Evolutionary conservation across 2,113 vertebrate species (phyloP), one percentile per base, ranked within the genome.

Genomic region (Corythoichthys haematopterus): DNA sequence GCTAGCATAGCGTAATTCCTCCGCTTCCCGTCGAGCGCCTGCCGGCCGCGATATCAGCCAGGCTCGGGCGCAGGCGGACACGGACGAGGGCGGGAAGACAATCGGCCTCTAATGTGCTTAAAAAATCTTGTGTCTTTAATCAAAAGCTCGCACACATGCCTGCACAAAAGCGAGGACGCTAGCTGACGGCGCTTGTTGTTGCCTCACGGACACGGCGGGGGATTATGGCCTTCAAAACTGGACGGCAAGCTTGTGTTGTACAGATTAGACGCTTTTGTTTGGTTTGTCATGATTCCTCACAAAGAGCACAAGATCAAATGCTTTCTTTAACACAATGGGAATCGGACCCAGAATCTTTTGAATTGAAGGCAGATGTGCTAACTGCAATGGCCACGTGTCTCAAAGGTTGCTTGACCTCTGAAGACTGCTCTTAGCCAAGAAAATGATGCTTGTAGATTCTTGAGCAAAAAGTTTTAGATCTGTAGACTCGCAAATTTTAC

Each of bases 91-190:
- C 67, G 84, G 87, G 80, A 4, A 90, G 91, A 93, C 91, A 92
- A 92, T 91, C 74, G 88, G 88, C 87, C 85, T 86, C 79, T 92
- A 91, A 92, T 84, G 84, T 79, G 91, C 90, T 92, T 92, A 92
- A 88, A 85, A 90, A 89, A 89, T 89, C 88, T 89, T 88, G 81
- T 88, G 87, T 91, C 88, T 92, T 91, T 92, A 92, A 92, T 92
- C 90, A 86, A 88, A 57, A 87, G 88, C 88, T 89, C 88, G 87
- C 91, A 91, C 88, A 92, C 89, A n/a, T n/a, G n/a, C 84, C 76
- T 12, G 70, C 84, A 92, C 90, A 92, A 92, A 93, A 85, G 81
- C 76, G 40, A 82, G 78, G 81, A 80, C 48, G 78, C 72, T 69
- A 78, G 75, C 82, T 88, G 80, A 79, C 28, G 72, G 20, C 51